phyloP scores from a whole-genome alignment of 2,797 vertebrate genomes.

The Alosa sapidissima region DNA sequence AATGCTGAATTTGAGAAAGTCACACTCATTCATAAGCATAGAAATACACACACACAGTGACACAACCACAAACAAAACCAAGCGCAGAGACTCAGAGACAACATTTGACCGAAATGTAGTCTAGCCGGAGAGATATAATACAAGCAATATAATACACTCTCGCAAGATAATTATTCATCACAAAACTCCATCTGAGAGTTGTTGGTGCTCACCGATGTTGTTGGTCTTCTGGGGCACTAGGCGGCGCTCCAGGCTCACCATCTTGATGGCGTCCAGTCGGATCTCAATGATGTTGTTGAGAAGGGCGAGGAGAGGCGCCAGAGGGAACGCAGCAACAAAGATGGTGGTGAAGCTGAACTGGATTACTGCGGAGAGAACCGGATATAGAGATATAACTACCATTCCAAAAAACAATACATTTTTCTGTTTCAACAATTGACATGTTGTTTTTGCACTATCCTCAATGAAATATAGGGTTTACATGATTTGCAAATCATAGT shows the following conservation, averaged over 20 bases:
- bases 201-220: constrained; percentile 81
- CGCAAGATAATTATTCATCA: neutral
- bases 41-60: neutral
- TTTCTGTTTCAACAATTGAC: no score
- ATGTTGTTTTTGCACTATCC: no score
- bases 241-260: constrained; percentile 80
- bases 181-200: neutral
- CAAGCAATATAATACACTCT: neutral
- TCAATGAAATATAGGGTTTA: no score
- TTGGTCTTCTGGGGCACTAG: constrained; percentile 88
- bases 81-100: neutral
- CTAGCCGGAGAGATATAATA: neutral
- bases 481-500: no score
- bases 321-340: constrained; percentile 90
- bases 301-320: constrained; percentile 86
- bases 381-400: no score
- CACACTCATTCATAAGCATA: neutral
- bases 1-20: no score
- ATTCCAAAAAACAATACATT: no score
- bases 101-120: neutral
- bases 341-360: constrained; percentile 96
- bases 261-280: constrained; percentile 89
- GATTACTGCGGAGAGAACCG: constrained; percentile 70
- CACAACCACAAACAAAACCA: neutral
- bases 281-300: constrained; percentile 89